Conservation (phyloP, 2,888 invertebrate genomes). For the Lacanobia oleracea region DNA sequence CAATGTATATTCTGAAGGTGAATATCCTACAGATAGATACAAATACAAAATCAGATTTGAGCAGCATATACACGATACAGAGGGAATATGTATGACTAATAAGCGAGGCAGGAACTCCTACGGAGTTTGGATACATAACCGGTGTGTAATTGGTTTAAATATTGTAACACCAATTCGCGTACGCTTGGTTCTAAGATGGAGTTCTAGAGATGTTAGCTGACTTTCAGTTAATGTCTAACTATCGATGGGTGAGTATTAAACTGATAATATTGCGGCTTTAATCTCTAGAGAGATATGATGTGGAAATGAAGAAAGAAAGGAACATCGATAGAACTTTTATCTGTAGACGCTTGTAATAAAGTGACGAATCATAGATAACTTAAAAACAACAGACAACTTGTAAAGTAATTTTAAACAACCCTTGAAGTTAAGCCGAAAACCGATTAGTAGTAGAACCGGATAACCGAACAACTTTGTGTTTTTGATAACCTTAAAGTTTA, state of each 20-base stretch:
- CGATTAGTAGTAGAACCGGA: slow-evolving; percentile 31
- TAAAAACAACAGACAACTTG: slow-evolving; percentile 28
- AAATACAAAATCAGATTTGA: slow-evolving; percentile 58
- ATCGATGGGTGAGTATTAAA: neutral
- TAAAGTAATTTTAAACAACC: slow-evolving; percentile 3
- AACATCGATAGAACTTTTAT: neutral
- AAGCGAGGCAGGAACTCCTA: slow-evolving; percentile 47
- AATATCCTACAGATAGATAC: slow-evolving; percentile 39
- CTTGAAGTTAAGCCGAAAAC: slow-evolving; percentile 33
- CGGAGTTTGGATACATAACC: slow-evolving; percentile 43
- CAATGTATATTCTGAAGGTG: slow-evolving; percentile 25
- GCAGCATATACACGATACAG: slow-evolving; percentile 28
- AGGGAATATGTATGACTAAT: slow-evolving; percentile 57
- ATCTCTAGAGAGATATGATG: neutral
- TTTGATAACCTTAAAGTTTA: slow-evolving; percentile 42
- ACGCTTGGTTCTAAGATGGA: slow-evolving; percentile 16
- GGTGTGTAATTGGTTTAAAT: slow-evolving; percentile 59
- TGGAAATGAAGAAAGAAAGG: neutral
- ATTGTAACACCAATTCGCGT: slow-evolving; percentile 47
- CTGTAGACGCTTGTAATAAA: neutral
- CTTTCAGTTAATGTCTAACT: neutral
- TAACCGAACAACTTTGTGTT: slow-evolving; percentile 38
- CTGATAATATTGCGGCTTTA: neutral
- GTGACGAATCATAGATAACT: slow-evolving; percentile 4
- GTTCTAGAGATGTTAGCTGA: slow-evolving; percentile 26